Base-by-base conservation (phyloP, 2,797 vertebrate species). In the Orestias chungarensis region DNA sequence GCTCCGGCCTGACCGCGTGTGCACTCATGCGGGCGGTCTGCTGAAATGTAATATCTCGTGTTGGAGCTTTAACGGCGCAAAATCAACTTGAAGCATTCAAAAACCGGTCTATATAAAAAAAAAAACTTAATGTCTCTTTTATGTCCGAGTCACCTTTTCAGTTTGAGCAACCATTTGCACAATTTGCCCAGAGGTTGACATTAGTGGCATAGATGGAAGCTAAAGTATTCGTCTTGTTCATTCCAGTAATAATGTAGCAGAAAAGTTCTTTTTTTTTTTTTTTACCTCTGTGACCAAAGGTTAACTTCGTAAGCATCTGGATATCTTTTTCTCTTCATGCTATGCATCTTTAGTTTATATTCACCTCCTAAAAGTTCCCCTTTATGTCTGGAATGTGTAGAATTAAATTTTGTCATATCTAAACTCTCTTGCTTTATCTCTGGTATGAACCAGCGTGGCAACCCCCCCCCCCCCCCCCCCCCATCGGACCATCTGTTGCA, bases 401-500 rank as follows among this genome's bases (percentile, higher is more conserved):
- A 27, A 18, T 46, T 46, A n/a, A n/a, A n/a, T n/a, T n/a, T n/a
- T n/a, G n/a, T n/a, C 33, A 61, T n/a, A 7, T n/a, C 20, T 40
- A 2, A 6, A 55, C 6, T 64, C 64, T 29, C 40, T 11, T 23
- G 23, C 42, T 62, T 71, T 71, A 29, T 76, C 55, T 49, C 12
- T 0, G 38, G 47, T 72, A 17, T 70, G 78, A 66, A 67, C 70
- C 59, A 79, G 52, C 20, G 23, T n/a, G 57, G 25, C 67, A 52
- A 6, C 25, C 52, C 57, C 46, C 3, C n/a, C n/a, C n/a, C n/a
- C n/a, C n/a, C n/a, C n/a, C n/a, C n/a, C n/a, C n/a, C n/a, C n/a
- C n/a, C n/a, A n/a, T n/a, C 44, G 40, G 35, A 64, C 55, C 80
- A 73, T 78, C 78, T 81, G 69, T 76, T 27, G 23, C 33, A 42